Percentiles rank a stretch among this genome's conserved stretches.
These are phyloP conservation scores for Manis crassicaudata DNA, from an alignment of 2,797 vertebrate species.

Conservation along the genomic window DNA sequence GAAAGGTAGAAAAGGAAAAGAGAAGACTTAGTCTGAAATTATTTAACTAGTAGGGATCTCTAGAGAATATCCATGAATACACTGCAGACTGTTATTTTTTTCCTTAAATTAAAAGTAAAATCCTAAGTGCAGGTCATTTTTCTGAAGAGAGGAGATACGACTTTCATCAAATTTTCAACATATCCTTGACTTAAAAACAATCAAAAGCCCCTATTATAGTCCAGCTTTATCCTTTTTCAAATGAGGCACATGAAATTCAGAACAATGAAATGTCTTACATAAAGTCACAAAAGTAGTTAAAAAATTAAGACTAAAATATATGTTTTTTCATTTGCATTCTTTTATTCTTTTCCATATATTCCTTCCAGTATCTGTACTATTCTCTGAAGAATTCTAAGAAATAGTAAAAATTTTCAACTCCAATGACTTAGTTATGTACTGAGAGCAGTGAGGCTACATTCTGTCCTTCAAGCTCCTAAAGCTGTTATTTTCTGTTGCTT, in stretches of 20 bases:
- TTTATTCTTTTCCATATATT: not conserved
- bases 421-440: not conserved
- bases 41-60: not conserved
- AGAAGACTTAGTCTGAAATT: not conserved
- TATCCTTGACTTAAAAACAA: not conserved
- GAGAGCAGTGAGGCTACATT: not conserved
- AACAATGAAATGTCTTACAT: not conserved
- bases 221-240: not conserved
- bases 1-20: not conserved
- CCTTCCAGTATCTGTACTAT: not conserved
- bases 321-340: not conserved
- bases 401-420: not conserved
- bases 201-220: not conserved
- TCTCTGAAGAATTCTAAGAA: not conserved
- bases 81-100: not conserved
- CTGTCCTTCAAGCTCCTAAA: not conserved
- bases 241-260: not conserved
- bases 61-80: not conserved
- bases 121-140: not conserved
- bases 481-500: not conserved
- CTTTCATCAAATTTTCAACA: not conserved
- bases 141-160: not conserved
- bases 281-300: not conserved
- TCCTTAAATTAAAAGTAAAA: conserved; percentile 6
- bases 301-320: not conserved